Evolutionary conservation across 2,113 vertebrate species (phyloP).

Genomic region (Canis aureus): DNA sequence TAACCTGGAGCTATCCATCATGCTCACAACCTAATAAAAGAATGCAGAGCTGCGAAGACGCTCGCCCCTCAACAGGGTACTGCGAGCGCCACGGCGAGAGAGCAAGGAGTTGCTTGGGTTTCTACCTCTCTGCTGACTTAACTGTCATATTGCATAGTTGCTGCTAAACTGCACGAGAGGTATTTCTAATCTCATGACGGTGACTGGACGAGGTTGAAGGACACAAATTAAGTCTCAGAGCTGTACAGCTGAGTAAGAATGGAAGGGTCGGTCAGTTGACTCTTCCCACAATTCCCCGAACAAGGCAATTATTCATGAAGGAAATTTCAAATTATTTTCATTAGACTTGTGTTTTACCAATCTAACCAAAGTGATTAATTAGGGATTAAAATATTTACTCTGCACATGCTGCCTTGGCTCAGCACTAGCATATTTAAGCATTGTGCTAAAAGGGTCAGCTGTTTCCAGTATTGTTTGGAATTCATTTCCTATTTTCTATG

Average conservation of each 20-base stretch:
- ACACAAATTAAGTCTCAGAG: slow-evolving; percentile 88
- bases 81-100: slow-evolving; percentile 65
- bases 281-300: slow-evolving; percentile 92
- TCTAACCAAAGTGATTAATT: slow-evolving; percentile 95
- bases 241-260: slow-evolving; percentile 87
- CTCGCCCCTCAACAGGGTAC: slow-evolving; percentile 74
- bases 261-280: slow-evolving; percentile 91
- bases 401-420: slow-evolving; percentile 92
- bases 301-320: slow-evolving; percentile 93
- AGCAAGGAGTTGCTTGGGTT: slow-evolving; percentile 70
- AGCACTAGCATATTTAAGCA: slow-evolving; percentile 92
- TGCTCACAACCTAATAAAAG: slow-evolving; percentile 84
- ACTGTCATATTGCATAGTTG: slow-evolving; percentile 85
- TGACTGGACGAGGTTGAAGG: slow-evolving; percentile 88
- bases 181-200: slow-evolving; percentile 89
- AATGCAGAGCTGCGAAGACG: slow-evolving; percentile 76
- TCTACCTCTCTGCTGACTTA: slow-evolving; percentile 84
- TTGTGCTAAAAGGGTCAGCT: slow-evolving; percentile 92
- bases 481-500: slow-evolving; percentile 88
- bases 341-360: slow-evolving; percentile 94
- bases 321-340: slow-evolving; percentile 94
- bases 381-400: slow-evolving; percentile 95
- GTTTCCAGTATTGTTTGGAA: slow-evolving; percentile 90
- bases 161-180: slow-evolving; percentile 87
- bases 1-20: slow-evolving; percentile 88